phyloP scores from a whole-genome alignment of 1,140 invertebrate genomes.

The Megathymus violae region DNA sequence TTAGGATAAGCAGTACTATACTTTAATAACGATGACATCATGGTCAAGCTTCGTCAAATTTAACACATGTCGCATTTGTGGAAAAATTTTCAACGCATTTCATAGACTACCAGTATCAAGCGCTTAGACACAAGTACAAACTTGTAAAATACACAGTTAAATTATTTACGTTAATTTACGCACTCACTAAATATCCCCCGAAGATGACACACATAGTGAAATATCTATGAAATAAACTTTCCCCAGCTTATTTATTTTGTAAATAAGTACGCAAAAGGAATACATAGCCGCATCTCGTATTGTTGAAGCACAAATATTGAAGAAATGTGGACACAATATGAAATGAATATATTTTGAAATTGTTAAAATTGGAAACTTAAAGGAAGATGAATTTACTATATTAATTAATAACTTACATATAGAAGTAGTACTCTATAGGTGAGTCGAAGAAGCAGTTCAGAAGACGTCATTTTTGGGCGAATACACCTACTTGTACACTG shows the following conservation, averaged over 20 bases:
- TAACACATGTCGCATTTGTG: conserved; percentile 32
- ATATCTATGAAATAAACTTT: no score
- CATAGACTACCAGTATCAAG: not conserved
- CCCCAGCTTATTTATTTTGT: no score
- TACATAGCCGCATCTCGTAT: no score
- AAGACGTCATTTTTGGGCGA: conserved; percentile 37
- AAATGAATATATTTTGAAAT: not conserved
- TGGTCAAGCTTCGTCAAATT: conserved; percentile 19
- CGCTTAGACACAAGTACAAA: conserved; percentile 14
- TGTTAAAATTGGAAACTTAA: conserved; percentile 1
- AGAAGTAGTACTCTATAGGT: conserved; percentile 43
- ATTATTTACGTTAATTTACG: no score
- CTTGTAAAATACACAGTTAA: no score
- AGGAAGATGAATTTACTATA: not conserved
- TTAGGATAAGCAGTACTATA: no score
- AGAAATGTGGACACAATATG: not conserved
- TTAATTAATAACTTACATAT: conserved; percentile 45
- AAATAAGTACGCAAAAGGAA: no score
- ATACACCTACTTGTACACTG: not conserved
- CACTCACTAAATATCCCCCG: no score
- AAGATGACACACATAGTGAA: no score
- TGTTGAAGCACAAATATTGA: no score
- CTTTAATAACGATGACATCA: conserved; percentile 38
- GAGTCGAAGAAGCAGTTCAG: conserved; percentile 46
- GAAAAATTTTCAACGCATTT: conserved; percentile 29